Evolutionary conservation across 2,888 invertebrate genomes (phyloP).

Genomic region (Ectemnius lituratus): DNA sequence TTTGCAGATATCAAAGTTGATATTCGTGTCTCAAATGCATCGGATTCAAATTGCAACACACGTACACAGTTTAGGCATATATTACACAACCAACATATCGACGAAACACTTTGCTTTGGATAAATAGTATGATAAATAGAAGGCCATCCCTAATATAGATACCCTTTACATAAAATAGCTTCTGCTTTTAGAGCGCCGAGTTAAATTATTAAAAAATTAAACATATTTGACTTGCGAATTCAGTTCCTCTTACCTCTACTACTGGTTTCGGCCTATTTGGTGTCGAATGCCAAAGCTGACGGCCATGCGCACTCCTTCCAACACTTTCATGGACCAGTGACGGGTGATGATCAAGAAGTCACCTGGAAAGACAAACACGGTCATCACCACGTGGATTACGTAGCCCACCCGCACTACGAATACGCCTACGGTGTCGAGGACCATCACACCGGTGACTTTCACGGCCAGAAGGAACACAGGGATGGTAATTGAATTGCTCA

Average conservation of each 20-base stretch:
- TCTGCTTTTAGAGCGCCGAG: too few species aligned
- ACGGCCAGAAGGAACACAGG: slow-evolving; percentile 77
- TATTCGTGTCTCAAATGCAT: too few species aligned
- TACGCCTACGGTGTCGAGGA: slow-evolving; percentile 74
- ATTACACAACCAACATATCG: too few species aligned
- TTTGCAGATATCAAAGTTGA: too few species aligned
- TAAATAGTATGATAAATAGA: too few species aligned
- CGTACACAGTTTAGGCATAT: too few species aligned
- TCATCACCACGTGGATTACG: slow-evolving; percentile 73
- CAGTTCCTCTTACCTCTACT: slow-evolving; percentile 48
- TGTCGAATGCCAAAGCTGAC: slow-evolving; percentile 37
- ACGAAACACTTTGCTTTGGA: too few species aligned
- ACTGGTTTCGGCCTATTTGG: slow-evolving; percentile 31
- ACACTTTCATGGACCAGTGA: slow-evolving; percentile 74
- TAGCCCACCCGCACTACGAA: slow-evolving; percentile 73
- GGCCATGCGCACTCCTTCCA: slow-evolving; percentile 74
- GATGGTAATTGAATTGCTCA: slow-evolving; percentile 69
- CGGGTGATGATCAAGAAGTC: slow-evolving; percentile 69
- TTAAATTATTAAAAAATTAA: too few species aligned
- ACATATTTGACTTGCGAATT: neutral
- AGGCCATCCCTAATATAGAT: too few species aligned
- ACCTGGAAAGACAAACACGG: slow-evolving; percentile 73
- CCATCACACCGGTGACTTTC: slow-evolving; percentile 75
- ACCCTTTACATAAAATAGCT: too few species aligned
- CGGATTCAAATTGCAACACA: too few species aligned